Evolutionary conservation across 35 echinoderm and acorn worm species (phyloP).

Genomic region (Anneissia japonica): DNA sequence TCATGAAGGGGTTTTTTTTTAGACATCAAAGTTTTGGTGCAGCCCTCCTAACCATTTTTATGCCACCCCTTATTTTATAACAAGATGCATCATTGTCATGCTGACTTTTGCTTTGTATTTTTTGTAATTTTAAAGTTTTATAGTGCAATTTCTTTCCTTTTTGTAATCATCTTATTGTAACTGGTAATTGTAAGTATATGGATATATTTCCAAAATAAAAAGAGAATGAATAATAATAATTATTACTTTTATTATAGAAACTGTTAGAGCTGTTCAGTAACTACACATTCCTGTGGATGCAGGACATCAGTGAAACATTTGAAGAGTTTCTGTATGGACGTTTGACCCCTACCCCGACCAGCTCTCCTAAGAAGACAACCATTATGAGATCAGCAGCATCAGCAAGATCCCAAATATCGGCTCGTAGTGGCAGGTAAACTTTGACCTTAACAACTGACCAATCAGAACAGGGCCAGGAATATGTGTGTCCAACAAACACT

Average conservation of each 20-base stretch:
- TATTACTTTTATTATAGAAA: constrained; percentile 58
- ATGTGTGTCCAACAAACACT: too few relatives aligned
- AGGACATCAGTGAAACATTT: constrained; percentile 95
- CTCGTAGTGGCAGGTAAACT: constrained; percentile 84
- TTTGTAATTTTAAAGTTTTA: too few relatives aligned
- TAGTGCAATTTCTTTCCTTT: too few relatives aligned
- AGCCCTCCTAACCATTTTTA: too few relatives aligned
- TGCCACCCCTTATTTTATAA: too few relatives aligned
- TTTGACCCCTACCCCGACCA: constrained; percentile 71
- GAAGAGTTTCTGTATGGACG: constrained; percentile 96
- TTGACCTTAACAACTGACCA: background rate
- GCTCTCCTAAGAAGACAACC: constrained; percentile 56
- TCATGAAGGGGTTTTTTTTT: too few relatives aligned
- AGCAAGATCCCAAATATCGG: constrained; percentile 73
- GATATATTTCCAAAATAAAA: background rate
- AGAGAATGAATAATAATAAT: background rate
- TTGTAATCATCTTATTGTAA: too few relatives aligned
- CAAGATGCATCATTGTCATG: too few relatives aligned
- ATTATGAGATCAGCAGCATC: constrained; percentile 81
- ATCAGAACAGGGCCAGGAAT: too few relatives aligned
- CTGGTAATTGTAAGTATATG: background rate
- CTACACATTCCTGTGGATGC: constrained; percentile 94
- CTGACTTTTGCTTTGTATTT: too few relatives aligned
- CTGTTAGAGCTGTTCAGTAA: constrained; percentile 77
- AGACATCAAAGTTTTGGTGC: too few relatives aligned